These are phyloP conservation scores for Anas flavirostris DNA, from an alignment of 2,797 vertebrate genomes.

Conservation along the genomic window DNA sequence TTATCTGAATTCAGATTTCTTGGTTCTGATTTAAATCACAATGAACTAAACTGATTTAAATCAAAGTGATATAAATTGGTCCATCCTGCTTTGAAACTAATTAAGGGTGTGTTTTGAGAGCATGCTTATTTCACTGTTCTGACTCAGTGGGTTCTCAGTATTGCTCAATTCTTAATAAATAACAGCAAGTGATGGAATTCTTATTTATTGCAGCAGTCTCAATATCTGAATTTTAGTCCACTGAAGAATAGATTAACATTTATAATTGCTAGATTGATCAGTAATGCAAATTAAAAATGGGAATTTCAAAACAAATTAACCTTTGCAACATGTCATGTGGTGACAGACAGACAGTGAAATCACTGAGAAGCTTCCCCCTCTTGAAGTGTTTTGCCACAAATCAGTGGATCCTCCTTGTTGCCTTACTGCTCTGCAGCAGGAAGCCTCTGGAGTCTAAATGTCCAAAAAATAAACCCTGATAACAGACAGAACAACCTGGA, in stretches of 20 bases:
- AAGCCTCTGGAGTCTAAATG: neutral
- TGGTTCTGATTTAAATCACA: slow-evolving; percentile 17
- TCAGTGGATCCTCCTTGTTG: neutral
- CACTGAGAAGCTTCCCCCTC: neutral
- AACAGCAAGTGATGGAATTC: slow-evolving; percentile 4
- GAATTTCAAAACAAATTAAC: slow-evolving; percentile 61
- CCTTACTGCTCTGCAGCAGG: neutral
- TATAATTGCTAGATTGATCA: slow-evolving; percentile 48
- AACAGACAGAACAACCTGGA: neutral
- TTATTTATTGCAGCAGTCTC: neutral
- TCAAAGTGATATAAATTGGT: slow-evolving; percentile 10
- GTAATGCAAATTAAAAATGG: neutral
- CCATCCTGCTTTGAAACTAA: slow-evolving; percentile 5
- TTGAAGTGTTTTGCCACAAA: slow-evolving; percentile 23
- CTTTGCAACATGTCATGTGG: slow-evolving; percentile 8
- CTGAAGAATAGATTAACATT: slow-evolving; percentile 53
- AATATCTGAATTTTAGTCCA: neutral
- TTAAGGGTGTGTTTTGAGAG: slow-evolving; percentile 35
- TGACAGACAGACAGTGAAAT: slow-evolving; percentile 21
- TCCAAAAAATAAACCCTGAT: slow-evolving; percentile 44
- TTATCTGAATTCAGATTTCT: neutral
- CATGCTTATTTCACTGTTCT: neutral
- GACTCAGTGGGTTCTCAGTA: neutral
- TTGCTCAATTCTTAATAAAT: slow-evolving; percentile 26
- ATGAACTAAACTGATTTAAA: slow-evolving; percentile 20